Percentiles rank a stretch among this genome's conserved stretches.
These are phyloP conservation scores for Maccullochella peelii DNA, from an alignment of 2,113 vertebrate species.

Conservation along the genomic window DNA sequence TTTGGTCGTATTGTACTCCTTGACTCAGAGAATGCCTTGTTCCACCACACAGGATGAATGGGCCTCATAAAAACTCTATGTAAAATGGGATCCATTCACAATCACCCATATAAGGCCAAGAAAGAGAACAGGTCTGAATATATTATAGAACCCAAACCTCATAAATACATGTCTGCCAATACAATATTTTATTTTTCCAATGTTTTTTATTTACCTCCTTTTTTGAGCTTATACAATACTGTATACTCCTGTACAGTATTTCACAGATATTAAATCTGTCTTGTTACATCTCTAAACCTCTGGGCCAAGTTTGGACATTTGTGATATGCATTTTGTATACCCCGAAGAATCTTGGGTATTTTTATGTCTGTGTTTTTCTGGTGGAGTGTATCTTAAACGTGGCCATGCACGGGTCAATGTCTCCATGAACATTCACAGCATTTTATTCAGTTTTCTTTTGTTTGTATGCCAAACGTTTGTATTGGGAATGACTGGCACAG, in stretches of 20 bases:
- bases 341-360: neutral
- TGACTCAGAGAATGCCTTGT: slow-evolving; percentile 43
- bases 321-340: slow-evolving; percentile 1
- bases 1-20: slow-evolving; percentile 40
- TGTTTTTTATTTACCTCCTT: too few species aligned
- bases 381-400: neutral
- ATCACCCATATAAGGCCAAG: neutral
- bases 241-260: neutral
- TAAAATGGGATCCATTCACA: slow-evolving; percentile 38
- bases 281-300: slow-evolving; percentile 12
- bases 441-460: neutral
- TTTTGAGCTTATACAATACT: neutral
- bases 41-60: slow-evolving; percentile 46
- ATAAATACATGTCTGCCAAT: slow-evolving; percentile 14
- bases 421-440: neutral
- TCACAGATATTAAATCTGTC: slow-evolving; percentile 10
- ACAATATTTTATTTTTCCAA: neutral
- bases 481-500: neutral
- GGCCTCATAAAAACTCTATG: slow-evolving; percentile 58
- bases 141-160: neutral
- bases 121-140: neutral
- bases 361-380: neutral
- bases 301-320: neutral
- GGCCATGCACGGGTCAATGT: neutral
- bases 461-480: neutral